A percentile compares a stretch with the other conserved stretches of the same genome.
Evolutionary conservation across 2,113 vertebrate species (phyloP).

Genomic region (Kryptolebias marmoratus): DNA sequence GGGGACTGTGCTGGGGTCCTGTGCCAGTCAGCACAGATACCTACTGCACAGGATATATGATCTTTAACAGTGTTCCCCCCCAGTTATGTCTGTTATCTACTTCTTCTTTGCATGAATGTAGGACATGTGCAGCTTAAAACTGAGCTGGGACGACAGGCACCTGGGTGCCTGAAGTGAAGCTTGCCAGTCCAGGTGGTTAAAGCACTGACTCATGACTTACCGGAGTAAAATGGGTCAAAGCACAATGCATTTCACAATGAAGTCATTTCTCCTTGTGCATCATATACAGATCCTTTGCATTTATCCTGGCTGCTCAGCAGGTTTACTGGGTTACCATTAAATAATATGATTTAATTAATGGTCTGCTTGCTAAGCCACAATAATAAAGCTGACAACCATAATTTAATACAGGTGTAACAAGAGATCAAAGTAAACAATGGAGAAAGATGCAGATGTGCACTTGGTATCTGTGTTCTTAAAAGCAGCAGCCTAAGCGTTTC

Average conservation of each 20-base stretch:
- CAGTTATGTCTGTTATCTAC: background rate
- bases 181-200: conserved; percentile 50
- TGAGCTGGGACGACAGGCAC: conserved; percentile 19
- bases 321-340: conserved; percentile 6
- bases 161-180: conserved; percentile 26
- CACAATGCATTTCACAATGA: conserved; percentile 5
- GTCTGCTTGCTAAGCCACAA: background rate
- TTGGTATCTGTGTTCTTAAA: conserved; percentile 23
- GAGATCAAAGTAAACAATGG: background rate
- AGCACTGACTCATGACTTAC: conserved; percentile 40
- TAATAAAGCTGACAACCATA: conserved; percentile 1
- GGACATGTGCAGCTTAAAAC: conserved; percentile 60
- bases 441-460: conserved; percentile 9
- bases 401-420: background rate
- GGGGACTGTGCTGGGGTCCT: no score
- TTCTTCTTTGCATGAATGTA: conserved; percentile 51
- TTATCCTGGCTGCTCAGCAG: conserved; percentile 2
- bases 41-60: no score
- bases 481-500: background rate
- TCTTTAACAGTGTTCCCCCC: background rate
- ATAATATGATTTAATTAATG: conserved; percentile 13
- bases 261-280: conserved; percentile 15
- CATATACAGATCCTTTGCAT: conserved; percentile 20
- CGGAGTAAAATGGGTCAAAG: conserved; percentile 47
- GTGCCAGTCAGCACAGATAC: no score